Base-by-base conservation (phyloP, 2,797 vertebrate genomes). In the Columba guinea region DNA sequence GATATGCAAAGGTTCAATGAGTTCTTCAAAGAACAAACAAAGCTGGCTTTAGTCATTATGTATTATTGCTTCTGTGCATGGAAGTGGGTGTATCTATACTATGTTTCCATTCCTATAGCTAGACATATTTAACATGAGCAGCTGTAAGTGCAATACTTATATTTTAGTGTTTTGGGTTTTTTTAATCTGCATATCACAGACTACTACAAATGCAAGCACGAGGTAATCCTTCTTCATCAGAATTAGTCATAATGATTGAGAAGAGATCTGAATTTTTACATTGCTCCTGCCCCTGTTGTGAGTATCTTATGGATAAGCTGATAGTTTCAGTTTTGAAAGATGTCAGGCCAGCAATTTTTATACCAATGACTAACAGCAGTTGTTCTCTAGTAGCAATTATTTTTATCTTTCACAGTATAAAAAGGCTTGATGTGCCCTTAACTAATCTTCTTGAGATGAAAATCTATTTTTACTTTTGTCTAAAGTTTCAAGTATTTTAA, bases 101-200 rank as follows among this genome's bases (percentile, higher is more conserved):
- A 8, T 27, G 63, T 75, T 87, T 34, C 49, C 41, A 27, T 81
- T 95, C 62, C 82, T 52, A 30, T 73, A 59, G 59, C 32, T 87
- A 92, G 89, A 65, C 39, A 51, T 76, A 79, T 89, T 80, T 84
- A 94, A 77, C 44, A 82, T n/a, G 52, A 95, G 30, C 80, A 96
- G 67, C 85, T 96, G 59, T 69, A 88, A 94, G 58, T 59, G 39
- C 17, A 95, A 89, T 93, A 87, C 90, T 96, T 94, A 63, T 69
- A 60, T 41, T 91, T 89, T 41, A 49, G 14, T 7, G 26, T 44
- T 44, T 49, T 49, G 46, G n/a, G 37, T 37, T 30, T 19, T 49
- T 49, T 24, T 6, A 49, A 94, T 86, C 63, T 91, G 67, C 35
- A n/a, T 20, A 67, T 88, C 67, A 32, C n/a, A 86, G 62, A 26